Conservation (phyloP, 2,113 vertebrate genomes). For the Daboia siamensis region DNA sequence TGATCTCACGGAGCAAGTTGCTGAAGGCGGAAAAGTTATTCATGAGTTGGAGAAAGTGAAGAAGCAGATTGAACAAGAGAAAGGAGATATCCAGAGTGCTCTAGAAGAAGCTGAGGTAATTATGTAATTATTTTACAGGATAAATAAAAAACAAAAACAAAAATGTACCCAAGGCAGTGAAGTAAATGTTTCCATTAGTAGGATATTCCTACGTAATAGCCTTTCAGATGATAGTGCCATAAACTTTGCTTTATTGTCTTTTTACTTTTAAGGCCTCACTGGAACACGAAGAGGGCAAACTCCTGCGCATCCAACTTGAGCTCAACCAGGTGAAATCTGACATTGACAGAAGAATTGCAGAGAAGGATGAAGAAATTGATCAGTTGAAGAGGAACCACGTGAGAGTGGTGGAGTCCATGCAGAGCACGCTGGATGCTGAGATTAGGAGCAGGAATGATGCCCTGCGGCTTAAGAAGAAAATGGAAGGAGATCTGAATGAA, state of each 20-base stretch:
- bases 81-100: constrained; percentile 81
- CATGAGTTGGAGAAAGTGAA: constrained; percentile 88
- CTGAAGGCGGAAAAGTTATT: constrained; percentile 80
- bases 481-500: constrained; percentile 68
- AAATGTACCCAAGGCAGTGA: background rate
- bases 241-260: background rate
- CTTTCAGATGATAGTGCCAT: background rate
- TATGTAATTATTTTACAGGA: background rate
- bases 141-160: background rate
- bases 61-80: constrained; percentile 80
- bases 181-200: background rate
- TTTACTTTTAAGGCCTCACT: constrained; percentile 58
- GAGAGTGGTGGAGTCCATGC: constrained; percentile 74
- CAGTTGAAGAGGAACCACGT: constrained; percentile 71
- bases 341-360: constrained; percentile 69
- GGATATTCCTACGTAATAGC: background rate
- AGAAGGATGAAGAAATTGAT: constrained; percentile 75
- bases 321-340: constrained; percentile 74
- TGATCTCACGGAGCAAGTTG: constrained; percentile 81
- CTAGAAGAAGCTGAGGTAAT: constrained; percentile 82
- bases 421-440: constrained; percentile 72
- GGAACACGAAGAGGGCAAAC: constrained; percentile 75
- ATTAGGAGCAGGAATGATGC: constrained; percentile 76
- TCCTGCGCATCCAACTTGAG: constrained; percentile 73
- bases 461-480: constrained; percentile 81